Percentiles rank a stretch among this genome's conserved stretches.
These are phyloP conservation scores for Synergus japonicus DNA, from an alignment of 2,888 invertebrate species.

Conservation along the genomic window DNA sequence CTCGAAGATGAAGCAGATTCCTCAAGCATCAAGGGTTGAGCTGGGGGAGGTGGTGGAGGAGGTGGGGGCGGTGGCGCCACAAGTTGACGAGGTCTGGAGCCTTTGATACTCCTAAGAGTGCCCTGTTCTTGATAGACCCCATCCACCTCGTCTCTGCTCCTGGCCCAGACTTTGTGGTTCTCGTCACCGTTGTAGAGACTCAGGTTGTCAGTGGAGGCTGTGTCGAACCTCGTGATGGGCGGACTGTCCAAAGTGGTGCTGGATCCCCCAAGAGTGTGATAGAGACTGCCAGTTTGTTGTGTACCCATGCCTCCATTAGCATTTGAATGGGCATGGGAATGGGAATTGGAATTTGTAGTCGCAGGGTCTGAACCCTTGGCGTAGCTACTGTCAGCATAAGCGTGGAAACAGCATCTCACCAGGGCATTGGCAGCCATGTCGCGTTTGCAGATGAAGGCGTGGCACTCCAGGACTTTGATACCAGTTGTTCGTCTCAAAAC, in stretches of 20 bases:
- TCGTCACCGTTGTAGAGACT: conserved; percentile 94
- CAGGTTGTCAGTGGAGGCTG: conserved; percentile 83
- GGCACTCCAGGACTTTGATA: conserved; percentile 98
- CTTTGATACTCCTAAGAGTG: conserved; percentile 78
- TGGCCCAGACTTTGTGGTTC: conserved; percentile 96
- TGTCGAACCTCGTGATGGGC: conserved; percentile 74
- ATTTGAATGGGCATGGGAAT: conserved; percentile 60
- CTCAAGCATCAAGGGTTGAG: conserved; percentile 69
- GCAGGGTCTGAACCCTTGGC: conserved; percentile 82
- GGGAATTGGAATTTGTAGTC: conserved; percentile 63
- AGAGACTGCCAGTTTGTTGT: conserved; percentile 68
- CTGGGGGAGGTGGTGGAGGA: conserved; percentile 79
- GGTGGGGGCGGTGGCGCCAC: conserved; percentile 91
- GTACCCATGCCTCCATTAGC: conserved; percentile 67
- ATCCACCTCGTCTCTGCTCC: conserved; percentile 86
- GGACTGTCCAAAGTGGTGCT: conserved; percentile 73
- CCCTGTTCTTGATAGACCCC: conserved; percentile 82
- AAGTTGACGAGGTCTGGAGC: conserved; percentile 88
- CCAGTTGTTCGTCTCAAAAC: conserved; percentile 97
- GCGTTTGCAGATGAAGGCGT: conserved; percentile 98
- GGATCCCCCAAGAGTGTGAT: conserved; percentile 76
- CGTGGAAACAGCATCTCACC: conserved; percentile 98
- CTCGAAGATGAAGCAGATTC: conserved; percentile 70
- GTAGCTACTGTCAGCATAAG: conserved; percentile 97
- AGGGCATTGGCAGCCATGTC: conserved; percentile 98